Base-by-base conservation (phyloP, 2,888 invertebrate species). In the Meiosimyza decipiens region DNA sequence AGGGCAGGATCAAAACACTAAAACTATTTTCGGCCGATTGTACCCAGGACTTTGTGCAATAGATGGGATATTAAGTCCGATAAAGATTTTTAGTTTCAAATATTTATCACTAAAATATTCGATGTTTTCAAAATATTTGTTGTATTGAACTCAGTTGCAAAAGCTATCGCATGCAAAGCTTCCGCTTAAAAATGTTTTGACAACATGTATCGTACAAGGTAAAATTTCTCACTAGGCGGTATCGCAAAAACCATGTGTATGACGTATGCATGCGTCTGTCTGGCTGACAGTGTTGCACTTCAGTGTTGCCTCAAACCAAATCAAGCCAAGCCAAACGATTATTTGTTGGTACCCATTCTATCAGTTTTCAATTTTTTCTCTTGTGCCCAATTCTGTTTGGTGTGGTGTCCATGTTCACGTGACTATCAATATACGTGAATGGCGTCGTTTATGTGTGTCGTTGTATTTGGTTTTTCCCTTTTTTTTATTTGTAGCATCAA, bases 301-400 rank as follows among this genome's bases (percentile, higher is more conserved):
- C 12, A 28, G 22, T 57, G 57, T 22, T 28, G 57, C 57, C 57
- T 57, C 57, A 57, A 57, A 57, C 57, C 57, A 57, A 22, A 28
- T 28, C 22, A 28, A 57, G 15, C 57, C 22, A 28, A 28, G 28
- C 22, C 57, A 57, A 57, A 57, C 22, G 28, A 28, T 28, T 57
- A 28, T 57, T 28, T 57, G 57, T 57, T 22, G 22, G 57, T 28
- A 12, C 40, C 9, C 40, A 40, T 40, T 40, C 40, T 40, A 40
- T 40, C 40, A 40, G 40, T 40, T 40, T 40, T 40, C 1, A 40
- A 40, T 40, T 40, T 40, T 40, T 40, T 57, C 6, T 57, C 18
- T 57, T 22, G 57, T 28, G 18, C 22, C 6, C 57, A 28, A 28
- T 6, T 16, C 22, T 15, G 11, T 12, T 12, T 15, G 22, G 57